Evolutionary conservation across 2,888 invertebrate species (phyloP).

Genomic region (Rhopalosiphum nymphaeae): DNA sequence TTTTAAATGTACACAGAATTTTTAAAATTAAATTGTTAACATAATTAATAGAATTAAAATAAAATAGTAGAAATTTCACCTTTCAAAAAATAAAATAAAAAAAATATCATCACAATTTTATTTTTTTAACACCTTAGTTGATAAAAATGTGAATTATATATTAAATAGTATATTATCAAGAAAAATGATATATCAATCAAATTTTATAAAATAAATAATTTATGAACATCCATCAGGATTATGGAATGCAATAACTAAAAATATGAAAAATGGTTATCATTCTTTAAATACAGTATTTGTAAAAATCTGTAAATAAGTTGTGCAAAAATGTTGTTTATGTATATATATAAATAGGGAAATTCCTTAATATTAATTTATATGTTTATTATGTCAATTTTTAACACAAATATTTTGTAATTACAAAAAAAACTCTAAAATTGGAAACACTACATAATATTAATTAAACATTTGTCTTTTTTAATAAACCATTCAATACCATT

Average conservation of each 20-base stretch:
- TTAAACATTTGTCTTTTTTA: slow-evolving; percentile 9
- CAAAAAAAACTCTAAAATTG: slow-evolving; percentile 21
- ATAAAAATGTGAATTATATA: background rate
- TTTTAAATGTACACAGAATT: slow-evolving; percentile 17
- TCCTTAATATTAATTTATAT: slow-evolving; percentile 1
- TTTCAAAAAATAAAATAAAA: slow-evolving; percentile 16
- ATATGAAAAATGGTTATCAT: background rate
- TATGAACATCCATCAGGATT: background rate
- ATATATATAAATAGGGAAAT: slow-evolving; percentile 34
- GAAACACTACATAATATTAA: slow-evolving; percentile 42
- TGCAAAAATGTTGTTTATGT: background rate
- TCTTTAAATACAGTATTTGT: slow-evolving; percentile 17
- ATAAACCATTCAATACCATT: background rate
- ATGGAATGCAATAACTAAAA: slow-evolving; percentile 40
- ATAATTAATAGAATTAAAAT: slow-evolving; percentile 16
- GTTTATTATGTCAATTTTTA: background rate
- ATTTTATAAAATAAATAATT: slow-evolving; percentile 7
- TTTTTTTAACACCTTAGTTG: background rate
- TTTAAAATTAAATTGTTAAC: slow-evolving; percentile 36
- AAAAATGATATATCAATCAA: background rate
- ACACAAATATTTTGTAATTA: background rate
- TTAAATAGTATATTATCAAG: slow-evolving; percentile 11
- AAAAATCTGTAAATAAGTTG: slow-evolving; percentile 9
- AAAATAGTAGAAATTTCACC: background rate
- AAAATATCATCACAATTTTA: background rate